Evolutionary conservation across 2,797 vertebrate genomes (phyloP), one percentile per base, ranked within the genome.

Genomic region (Novumbra hubbsi): DNA sequence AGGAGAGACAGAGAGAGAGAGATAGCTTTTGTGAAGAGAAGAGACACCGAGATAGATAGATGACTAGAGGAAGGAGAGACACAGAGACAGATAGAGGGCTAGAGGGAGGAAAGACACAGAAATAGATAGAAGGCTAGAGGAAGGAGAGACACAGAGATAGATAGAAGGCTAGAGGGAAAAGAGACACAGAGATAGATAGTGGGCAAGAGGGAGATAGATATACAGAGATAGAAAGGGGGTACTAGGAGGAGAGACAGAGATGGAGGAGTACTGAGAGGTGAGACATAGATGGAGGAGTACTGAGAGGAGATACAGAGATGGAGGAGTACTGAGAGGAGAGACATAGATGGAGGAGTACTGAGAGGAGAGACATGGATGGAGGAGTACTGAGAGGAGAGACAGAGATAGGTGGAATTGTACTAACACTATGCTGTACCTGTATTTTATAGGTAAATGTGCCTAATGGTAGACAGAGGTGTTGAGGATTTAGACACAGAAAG

Each of bases 21-120:
- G 32, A 34, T 2, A 5, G 32, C 2, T 34, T 5, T 6, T 38
- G 34, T 2, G 32, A 2, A 7, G 34, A 38, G 34, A 34, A 64
- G 49, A 52, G 52, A 83, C 80, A 78, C n/a, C n/a, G 27, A 27
- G 60, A 66, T 6, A 45, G 41, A 45, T 11, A 45, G 41, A 45
- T 12, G 41, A 72, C 14, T 50, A 71, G 75, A 80, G 76, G 72
- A 65, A 48, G 77, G 50, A 81, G 80, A 83, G 81, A 85, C 77
- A 83, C 78, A 83, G 81, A 85, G 76, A 83, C 78, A 45, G 41
- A 45, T 11, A 45, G 41, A 45, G 9, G 8, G 72, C 14, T 48
- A 70, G 75, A 80, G 76, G 72, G 68, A 48, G 34, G 34, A 34
- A 34, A 34, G 2, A 27, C 55, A 66, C 9, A 45, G 41, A 27